Conservation (phyloP, 2,888 invertebrate genomes). For the Andrena trimmerana region DNA sequence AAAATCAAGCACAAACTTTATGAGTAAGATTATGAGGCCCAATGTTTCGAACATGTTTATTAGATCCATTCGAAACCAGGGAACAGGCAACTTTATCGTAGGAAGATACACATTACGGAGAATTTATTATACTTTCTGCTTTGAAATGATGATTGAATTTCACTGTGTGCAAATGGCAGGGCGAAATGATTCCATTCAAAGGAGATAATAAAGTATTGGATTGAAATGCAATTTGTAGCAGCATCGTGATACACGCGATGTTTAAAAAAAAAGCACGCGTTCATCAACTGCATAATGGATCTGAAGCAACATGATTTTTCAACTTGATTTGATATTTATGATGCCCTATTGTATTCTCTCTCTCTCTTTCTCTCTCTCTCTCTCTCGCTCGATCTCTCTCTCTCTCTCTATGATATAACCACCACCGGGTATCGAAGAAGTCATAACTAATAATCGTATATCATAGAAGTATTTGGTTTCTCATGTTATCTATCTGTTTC, state of each 20-base stretch:
- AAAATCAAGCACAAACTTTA: slow-evolving; percentile 68
- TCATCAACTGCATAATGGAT: slow-evolving; percentile 15
- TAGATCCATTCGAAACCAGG: slow-evolving; percentile 52
- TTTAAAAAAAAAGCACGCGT: neutral
- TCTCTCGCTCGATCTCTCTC: too few relatives aligned
- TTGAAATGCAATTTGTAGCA: neutral
- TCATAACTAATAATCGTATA: slow-evolving; percentile 38
- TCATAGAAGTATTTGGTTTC: slow-evolving; percentile 50
- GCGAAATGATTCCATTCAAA: neutral
- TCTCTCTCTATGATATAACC: slow-evolving; percentile 59
- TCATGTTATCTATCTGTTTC: slow-evolving; percentile 66
- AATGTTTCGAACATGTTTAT: slow-evolving; percentile 44
- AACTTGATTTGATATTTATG: slow-evolving; percentile 36
- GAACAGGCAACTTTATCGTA: neutral
- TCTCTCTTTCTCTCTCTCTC: slow-evolving; percentile 70
- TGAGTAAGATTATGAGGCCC: slow-evolving; percentile 64
- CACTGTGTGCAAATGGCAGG: neutral
- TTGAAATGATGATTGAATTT: neutral
- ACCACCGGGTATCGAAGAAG: slow-evolving; percentile 73
- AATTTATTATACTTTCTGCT: neutral
- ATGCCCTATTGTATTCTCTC: slow-evolving; percentile 76
- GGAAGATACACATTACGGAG: neutral
- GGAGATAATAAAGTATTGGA: neutral
- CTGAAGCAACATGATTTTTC: slow-evolving; percentile 61
- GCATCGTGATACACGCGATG: neutral